Percentiles rank a stretch among this genome's conserved stretches.
Conservation (phyloP, 2,888 invertebrate genomes). For the Oligia fasciuncula region DNA sequence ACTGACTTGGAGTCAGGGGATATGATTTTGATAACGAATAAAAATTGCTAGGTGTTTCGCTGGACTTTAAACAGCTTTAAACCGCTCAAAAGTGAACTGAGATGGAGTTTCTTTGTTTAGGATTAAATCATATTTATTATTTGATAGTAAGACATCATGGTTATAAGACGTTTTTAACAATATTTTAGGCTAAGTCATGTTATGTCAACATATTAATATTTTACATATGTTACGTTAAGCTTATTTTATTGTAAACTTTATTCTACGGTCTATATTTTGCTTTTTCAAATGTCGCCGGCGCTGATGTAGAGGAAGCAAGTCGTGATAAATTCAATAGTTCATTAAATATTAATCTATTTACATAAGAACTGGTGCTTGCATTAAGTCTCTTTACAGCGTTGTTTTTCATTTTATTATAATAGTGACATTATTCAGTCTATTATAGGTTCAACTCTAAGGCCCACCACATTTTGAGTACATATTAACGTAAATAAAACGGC, state of each 20-base stretch:
- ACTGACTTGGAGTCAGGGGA: slow-evolving; percentile 36
- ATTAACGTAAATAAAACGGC: neutral
- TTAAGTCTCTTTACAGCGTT: slow-evolving; percentile 21
- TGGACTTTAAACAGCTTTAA: slow-evolving; percentile 74
- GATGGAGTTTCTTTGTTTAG: slow-evolving; percentile 72
- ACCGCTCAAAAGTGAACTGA: slow-evolving; percentile 80
- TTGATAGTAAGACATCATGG: slow-evolving; percentile 66
- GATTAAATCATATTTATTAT: slow-evolving; percentile 82
- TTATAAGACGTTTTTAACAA: slow-evolving; percentile 69
- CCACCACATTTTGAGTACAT: neutral
- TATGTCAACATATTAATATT: slow-evolving; percentile 85
- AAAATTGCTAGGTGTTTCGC: slow-evolving; percentile 65
- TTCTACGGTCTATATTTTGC: slow-evolving; percentile 79
- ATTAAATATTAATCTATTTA: slow-evolving; percentile 1
- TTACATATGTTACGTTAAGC: slow-evolving; percentile 79
- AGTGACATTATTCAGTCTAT: neutral
- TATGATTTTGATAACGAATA: slow-evolving; percentile 60
- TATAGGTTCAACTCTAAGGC: neutral
- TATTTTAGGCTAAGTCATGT: slow-evolving; percentile 73
- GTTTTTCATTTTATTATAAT: slow-evolving; percentile 14
- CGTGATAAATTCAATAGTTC: slow-evolving; percentile 21
- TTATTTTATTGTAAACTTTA: slow-evolving; percentile 83
- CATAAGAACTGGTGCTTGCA: slow-evolving; percentile 38
- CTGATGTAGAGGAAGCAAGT: slow-evolving; percentile 44
- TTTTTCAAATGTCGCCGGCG: slow-evolving; percentile 76